Evolutionary conservation across 1,140 invertebrate genomes (phyloP).

Genomic region (Lepidostoma basale): DNA sequence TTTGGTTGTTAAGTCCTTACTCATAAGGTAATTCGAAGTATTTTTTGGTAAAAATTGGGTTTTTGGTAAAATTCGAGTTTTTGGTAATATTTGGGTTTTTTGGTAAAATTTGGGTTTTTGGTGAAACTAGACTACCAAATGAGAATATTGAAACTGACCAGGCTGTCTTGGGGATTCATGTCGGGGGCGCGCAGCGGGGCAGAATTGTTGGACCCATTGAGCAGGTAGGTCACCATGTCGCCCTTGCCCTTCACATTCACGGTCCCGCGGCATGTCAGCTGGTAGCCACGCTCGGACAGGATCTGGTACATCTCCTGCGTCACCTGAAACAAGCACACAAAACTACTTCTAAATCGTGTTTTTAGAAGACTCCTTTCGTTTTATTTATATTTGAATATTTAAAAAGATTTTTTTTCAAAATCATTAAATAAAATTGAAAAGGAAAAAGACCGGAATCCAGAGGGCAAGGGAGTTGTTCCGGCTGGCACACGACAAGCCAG

Average conservation of each 20-base stretch:
- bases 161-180: neutral
- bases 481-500: no score
- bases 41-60: no score
- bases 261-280: conserved; percentile 77
- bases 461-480: no score
- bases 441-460: no score
- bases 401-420: neutral
- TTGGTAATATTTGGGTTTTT: neutral
- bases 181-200: neutral
- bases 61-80: no score
- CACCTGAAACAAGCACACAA: conserved; percentile 64
- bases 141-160: no score
- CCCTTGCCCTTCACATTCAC: conserved; percentile 94
- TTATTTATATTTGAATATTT: neutral
- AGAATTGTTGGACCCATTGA: conserved; percentile 62
- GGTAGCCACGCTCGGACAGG: conserved; percentile 73
- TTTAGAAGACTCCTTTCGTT: neutral
- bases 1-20: no score
- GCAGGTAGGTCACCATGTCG: conserved; percentile 92
- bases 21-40: no score
- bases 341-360: conserved; percentile 19
- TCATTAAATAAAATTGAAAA: no score
- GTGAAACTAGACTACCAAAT: no score
- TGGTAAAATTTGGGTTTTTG: no score
- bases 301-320: conserved; percentile 87